phyloP scores from a whole-genome alignment of 2,797 vertebrate species.

The Clarias fuscus region DNA sequence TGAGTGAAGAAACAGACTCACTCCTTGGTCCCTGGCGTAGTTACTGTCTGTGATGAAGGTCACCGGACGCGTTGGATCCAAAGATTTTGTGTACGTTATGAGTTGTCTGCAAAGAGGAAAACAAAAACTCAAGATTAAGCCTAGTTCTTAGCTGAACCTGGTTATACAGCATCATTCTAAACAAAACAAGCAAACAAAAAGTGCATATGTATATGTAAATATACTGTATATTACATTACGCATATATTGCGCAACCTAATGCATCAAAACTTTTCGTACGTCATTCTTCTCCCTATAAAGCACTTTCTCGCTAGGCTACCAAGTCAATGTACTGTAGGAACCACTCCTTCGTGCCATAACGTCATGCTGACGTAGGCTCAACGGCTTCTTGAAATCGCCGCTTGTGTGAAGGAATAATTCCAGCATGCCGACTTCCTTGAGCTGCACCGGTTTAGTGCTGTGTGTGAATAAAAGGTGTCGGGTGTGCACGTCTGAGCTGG shows the following conservation, averaged over 20 bases:
- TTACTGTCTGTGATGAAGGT: slow-evolving; percentile 83
- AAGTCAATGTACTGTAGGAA: background rate
- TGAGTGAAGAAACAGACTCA: slow-evolving; percentile 68
- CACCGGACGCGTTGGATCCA: slow-evolving; percentile 86
- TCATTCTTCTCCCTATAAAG: no score
- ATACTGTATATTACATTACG: no score
- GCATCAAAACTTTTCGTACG: no score
- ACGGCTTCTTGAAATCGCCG: background rate
- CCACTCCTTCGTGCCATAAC: background rate
- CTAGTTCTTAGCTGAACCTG: background rate
- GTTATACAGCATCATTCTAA: background rate
- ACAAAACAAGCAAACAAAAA: background rate
- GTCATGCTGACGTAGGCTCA: background rate
- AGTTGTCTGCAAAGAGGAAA: slow-evolving; percentile 76
- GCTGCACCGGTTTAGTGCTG: slow-evolving; percentile 18
- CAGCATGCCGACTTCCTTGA: background rate
- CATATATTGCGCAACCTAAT: no score
- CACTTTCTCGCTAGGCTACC: no score
- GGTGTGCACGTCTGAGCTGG: slow-evolving; percentile 26
- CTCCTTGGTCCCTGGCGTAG: slow-evolving; percentile 83
- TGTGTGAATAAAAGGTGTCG: slow-evolving; percentile 25
- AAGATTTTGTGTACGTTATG: slow-evolving; percentile 82
- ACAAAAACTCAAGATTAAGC: background rate
- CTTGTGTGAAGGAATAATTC: background rate
- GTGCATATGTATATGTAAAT: background rate